A percentile compares a stretch with the other conserved stretches of the same genome.
Conservation (phyloP, 2,797 vertebrate species). For the Tadarida brasiliensis region DNA sequence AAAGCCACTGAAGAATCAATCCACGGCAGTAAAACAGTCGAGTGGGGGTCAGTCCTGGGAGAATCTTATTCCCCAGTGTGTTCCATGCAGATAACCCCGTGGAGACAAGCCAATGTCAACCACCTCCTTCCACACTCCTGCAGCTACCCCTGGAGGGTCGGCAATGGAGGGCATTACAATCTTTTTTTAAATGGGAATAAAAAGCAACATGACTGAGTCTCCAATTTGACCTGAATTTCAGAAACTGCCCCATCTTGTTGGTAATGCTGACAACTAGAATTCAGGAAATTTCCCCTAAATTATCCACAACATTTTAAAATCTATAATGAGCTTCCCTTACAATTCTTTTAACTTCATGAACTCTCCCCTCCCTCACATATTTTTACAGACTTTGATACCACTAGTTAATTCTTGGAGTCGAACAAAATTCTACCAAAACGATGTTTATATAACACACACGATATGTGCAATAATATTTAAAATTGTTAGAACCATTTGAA, state of each 20-base stretch:
- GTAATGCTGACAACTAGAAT: neutral
- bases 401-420: neutral
- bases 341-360: conserved; percentile 52
- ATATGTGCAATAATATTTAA: conserved; percentile 23
- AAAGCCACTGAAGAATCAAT: neutral
- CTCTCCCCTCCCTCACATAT: neutral
- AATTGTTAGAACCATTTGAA: neutral
- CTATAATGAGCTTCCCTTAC: neutral
- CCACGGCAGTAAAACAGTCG: neutral
- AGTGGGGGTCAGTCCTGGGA: neutral
- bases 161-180: neutral
- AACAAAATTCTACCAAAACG: conserved; percentile 12
- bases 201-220: neutral
- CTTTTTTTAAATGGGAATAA: conserved; percentile 15
- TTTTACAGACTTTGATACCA: neutral
- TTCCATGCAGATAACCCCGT: neutral
- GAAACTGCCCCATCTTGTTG: neutral
- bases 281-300: neutral
- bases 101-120: neutral
- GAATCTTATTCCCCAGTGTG: neutral
- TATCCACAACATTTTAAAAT: neutral
- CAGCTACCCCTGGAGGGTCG: neutral
- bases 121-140: neutral
- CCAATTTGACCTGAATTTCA: conserved; percentile 38
- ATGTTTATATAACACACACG: neutral